A percentile compares a stretch with the other conserved stretches of the same genome.
These are phyloP conservation scores for Trachythela sp. DNA, from an alignment of 64 coral and sea anemone genomes.

Conservation along the genomic window DNA sequence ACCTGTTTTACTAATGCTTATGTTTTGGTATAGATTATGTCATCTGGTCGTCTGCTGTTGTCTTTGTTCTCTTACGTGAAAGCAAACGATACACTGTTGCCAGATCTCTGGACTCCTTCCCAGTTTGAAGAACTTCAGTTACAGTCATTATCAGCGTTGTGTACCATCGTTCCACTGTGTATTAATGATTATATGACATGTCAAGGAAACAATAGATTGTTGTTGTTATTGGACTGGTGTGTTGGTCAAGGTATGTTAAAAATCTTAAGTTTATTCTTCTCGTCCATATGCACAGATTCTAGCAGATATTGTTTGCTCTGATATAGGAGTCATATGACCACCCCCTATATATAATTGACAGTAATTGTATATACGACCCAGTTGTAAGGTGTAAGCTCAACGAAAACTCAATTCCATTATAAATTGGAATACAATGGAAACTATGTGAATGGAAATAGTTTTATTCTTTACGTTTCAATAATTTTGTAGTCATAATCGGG, in stretches of 20 bases:
- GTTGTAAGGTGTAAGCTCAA: no score
- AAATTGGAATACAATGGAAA: no score
- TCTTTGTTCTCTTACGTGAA: constrained; percentile 81
- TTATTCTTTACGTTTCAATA: no score
- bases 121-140: constrained; percentile 97
- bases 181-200: constrained; percentile 99
- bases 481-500: no score
- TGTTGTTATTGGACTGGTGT: constrained; percentile 96
- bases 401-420: no score
- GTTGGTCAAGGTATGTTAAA: constrained; percentile 71
- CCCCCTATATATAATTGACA: no score
- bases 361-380: no score
- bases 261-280: background rate
- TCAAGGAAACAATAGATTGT: constrained; percentile 82
- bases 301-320: no score
- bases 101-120: constrained; percentile 79
- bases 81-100: constrained; percentile 65
- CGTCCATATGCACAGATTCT: no score
- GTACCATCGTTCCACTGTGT: constrained; percentile 75
- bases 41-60: constrained; percentile 64
- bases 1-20: no score
- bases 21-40: constrained; percentile 66
- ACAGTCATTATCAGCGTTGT: constrained; percentile 59
- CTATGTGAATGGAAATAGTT: no score
- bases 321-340: no score